Base-by-base conservation (phyloP, 2,113 vertebrate species). In the Hippocampus zosterae region DNA sequence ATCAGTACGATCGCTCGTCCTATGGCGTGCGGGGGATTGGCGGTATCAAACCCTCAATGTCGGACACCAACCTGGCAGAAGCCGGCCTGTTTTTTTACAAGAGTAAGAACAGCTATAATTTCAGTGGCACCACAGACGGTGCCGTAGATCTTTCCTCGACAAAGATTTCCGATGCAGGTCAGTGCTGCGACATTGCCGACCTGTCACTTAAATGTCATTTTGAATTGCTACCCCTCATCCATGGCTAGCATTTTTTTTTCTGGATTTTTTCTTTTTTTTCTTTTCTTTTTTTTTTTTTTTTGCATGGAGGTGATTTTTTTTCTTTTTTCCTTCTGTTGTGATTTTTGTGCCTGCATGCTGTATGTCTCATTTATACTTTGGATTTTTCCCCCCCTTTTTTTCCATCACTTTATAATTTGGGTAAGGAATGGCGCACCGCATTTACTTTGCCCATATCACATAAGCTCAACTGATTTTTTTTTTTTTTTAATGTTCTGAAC, bases 91-190 rank as follows among this genome's bases (percentile, higher is more conserved):
- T 98, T 90, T 87, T 96, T 42, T 98, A 97, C 85, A 97, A 95
- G 91, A 98, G 94, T 93, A 98, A 96, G 90, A 95, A 99, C 87
- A 94, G 94, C 85, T 96, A 96, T 94, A 95, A 95, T 93, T 96
- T 96, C 83, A 92, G 87, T 90, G 93, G 91, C 87, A 93, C 93
- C 79, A 91, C 92, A 82, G 97, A 98, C 33, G 92, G 93, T 92
- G 96, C 97, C 70, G 95, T 99, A 92, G 97, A 99, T 92, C 95
- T 99, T 87, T 97, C 96, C 79, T 96, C 97, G 88, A 93, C 95
- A 87, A 98, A 94, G 95, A 91, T 94, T 82, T 92, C 93, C 33
- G 88, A 91, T 75, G 85, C 95, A 99, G 97, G 97, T 98, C 95
- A 98, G 96, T 99, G 96, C 91, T 77, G 83, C 77, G 93, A 93